Evolutionary conservation across 64 coral and sea anemone species (phyloP), one percentile per base, ranked within the genome.

Genomic region (Pachyseris speciosa): DNA sequence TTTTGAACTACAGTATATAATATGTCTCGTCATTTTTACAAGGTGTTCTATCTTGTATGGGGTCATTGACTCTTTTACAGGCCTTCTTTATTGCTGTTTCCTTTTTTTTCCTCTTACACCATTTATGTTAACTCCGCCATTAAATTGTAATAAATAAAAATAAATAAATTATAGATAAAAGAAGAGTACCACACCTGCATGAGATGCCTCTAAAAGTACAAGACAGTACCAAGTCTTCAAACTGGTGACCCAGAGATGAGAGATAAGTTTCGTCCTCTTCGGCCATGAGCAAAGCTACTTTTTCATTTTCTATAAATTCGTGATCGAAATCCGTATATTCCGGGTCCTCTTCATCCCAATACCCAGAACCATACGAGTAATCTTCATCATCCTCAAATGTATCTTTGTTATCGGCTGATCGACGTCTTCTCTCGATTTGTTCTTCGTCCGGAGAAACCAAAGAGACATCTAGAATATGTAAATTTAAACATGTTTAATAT

Each of bases 231-330:
- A 85, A 61, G 12, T 71, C 66, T 47, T 83, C 66, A 37, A 92
- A 92, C 52, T 92, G 89, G 48, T 92, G 88, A 40, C 88, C 88
- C 3, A 83, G 25, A 42, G 42, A 36, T 27, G 59, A 51, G 2
- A 91, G 75, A 15, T 17, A 25, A 49, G 12, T 1, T 39, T 52
- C 11, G 31, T 83, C 63, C 44, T 83, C 26, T 59, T 59, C 20
- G 5, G 88, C 88, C 59, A 91, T 28, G 20, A 86, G 22, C 47
- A 72, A 42, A 33, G 84, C 12, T 7, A 72, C 39, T 36, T 68
- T 86, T 20, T 86, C 84, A 37, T 11, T 72, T 9, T 31, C 64
- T 2, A 70, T 51, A 17, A 33, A 69, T 72, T 68, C 84, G 50
- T 45, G 5, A 38, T 68, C 47, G 9, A 49, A 19, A 55, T 45